Evolutionary conservation across 2,888 invertebrate genomes (phyloP), one percentile per base, ranked within the genome.

Genomic region (Xestia xanthographa): DNA sequence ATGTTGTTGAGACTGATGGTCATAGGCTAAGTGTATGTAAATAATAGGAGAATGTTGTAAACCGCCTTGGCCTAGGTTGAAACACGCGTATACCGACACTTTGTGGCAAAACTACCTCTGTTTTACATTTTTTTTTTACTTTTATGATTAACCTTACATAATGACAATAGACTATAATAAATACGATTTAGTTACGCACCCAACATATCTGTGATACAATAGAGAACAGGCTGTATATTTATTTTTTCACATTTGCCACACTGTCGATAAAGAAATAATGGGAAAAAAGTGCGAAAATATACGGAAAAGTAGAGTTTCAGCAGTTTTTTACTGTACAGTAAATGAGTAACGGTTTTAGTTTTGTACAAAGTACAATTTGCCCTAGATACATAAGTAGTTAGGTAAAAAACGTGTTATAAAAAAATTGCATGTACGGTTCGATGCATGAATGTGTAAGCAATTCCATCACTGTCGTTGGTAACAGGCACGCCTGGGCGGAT

Each of bases 361-460:
- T 95, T 96, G 97, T 97, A 97, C 96, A 94, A 96, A 97, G 96
- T 97, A 96, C 96, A 96, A 95, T 95, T 95, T 94, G 96, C 95
- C 95, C 94, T 96, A 96, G 95, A 94, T 90, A 93, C 95, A 94
- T 96, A 96, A 96, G 96, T 97, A 96, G 96, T 95, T 97, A 97
- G 96, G 95, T 95, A 94, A 95, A 93, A 92, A 92, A 92, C 92
- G 93, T 93, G 94, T 95, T 95, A 93, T 89, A 92, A 92, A 93
- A 91, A 90, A 90, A 92, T 87, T 92, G 94, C 93, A 93, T 95
- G 95, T 91, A 91, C 93, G 94, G 88, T 92, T 93, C 88, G 92
- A 94, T 89, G 95, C 92, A 91, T 95, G 95, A 93, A 93, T 95
- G 94, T 91, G 92, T 93, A 89, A 90, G 86, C 91, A 91, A 87